Base-by-base conservation (phyloP, 2,113 vertebrate species). In the Nesoenas mayeri region DNA sequence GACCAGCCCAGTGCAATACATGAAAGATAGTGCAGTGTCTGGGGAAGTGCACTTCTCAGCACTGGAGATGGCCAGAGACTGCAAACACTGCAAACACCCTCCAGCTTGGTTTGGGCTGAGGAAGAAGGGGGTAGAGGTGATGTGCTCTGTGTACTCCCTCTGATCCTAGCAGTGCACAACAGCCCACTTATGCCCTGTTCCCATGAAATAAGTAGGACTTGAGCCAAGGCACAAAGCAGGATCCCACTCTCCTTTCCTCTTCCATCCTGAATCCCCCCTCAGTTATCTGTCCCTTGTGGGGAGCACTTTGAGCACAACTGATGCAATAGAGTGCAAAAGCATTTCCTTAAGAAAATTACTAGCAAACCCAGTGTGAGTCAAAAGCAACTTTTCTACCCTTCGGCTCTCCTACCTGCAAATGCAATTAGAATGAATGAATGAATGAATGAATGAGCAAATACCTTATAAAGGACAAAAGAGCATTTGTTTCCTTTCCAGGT, bases 281-380 rank as follows among this genome's bases (percentile, higher is more conserved):
- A 54, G 16, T 6, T 54, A 9, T 64, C 25, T 71, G 22, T 91
- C n/a, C 44, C 36, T 50, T 77, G 47, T 69, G 65, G 78, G 54
- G 24, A 88, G 13, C 1, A 2, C 40, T 83, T 77, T 1, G 3
- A 50, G 28, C 15, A 58, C 36, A 72, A 34, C 0, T 0, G 7
- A 54, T 29, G 1, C 6, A 84, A 84, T 6, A 29, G 32, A 69
- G 8, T 10, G 25, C 3, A 44, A 84, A 89, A 82, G 4, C 8
- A 50, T 88, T 88, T 88, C 47, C 72, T 94, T 84, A 56, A 90
- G 50, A 14, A 84, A 79, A 81, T 58, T 78, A 42, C 15, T 29
- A 85, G 42, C 50, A 81, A 72, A 56, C 15, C 8, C 7, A 32
- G 9, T 88, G 19, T 36, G 28, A 54, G n/a, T 80, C 34, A 78